These are phyloP conservation scores for Selene dorsalis DNA, from an alignment of 2,797 vertebrate species.

Conservation along the genomic window DNA sequence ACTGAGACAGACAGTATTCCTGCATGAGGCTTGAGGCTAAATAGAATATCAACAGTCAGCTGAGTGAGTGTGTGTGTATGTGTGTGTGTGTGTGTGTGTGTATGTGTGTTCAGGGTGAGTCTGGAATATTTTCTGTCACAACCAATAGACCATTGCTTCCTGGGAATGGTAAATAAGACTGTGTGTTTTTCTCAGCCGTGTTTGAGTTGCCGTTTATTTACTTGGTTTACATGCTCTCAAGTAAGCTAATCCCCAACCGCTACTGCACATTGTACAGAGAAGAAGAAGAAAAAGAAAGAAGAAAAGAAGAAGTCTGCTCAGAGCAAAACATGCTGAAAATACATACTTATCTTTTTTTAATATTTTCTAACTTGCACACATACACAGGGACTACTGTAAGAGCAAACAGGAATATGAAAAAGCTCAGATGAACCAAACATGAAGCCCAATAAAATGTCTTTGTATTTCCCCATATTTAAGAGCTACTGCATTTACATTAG, in stretches of 20 bases:
- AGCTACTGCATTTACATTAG: background rate
- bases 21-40: conserved; percentile 5
- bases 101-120: conserved; percentile 51
- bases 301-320: background rate
- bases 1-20: conserved; percentile 4
- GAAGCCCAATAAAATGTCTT: background rate
- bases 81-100: too few relatives aligned
- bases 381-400: background rate
- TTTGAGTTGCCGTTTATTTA: conserved; percentile 40
- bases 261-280: background rate
- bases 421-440: background rate
- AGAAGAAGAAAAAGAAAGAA: background rate
- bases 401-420: background rate
- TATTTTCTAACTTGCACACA: background rate
- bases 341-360: too few relatives aligned
- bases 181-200: conserved; percentile 41
- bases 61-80: too few relatives aligned
- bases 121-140: conserved; percentile 29
- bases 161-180: conserved; percentile 54
- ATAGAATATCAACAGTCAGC: background rate
- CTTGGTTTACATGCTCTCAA: conserved; percentile 28
- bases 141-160: conserved; percentile 17
- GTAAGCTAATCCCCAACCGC: background rate
- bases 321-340: background rate
- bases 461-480: background rate